A percentile compares a stretch with the other conserved stretches of the same genome.
Conservation (phyloP, 2,113 vertebrate genomes). For the Cryptomyrus ogoouensis region DNA sequence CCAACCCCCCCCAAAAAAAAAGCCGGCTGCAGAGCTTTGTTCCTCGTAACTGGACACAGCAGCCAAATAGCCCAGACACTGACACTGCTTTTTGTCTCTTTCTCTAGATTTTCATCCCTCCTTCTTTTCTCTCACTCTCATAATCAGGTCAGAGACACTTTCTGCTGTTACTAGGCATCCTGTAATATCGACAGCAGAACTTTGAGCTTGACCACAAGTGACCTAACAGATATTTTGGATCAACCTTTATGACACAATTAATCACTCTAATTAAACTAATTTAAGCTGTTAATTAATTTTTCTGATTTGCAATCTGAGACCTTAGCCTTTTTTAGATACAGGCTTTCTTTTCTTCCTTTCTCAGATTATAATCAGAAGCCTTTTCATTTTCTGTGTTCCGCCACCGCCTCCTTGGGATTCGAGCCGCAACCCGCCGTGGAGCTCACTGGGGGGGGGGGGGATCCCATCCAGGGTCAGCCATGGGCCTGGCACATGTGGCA, state of each 20-base stretch:
- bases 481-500: neutral
- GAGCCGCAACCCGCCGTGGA: neutral
- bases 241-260: neutral
- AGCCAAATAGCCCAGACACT: neutral
- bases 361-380: neutral
- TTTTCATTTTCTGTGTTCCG: neutral
- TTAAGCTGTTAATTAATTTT: neutral
- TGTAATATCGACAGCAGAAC: neutral
- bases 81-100: neutral
- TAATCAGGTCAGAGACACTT: neutral
- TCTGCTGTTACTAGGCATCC: neutral
- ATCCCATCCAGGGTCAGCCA: neutral
- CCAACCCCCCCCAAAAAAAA: conserved; percentile 30
- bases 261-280: neutral
- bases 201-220: neutral
- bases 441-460: neutral
- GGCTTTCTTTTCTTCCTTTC: neutral
- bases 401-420: neutral
- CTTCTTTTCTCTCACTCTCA: neutral
- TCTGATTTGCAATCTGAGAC: neutral
- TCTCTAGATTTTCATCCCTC: neutral
- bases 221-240: neutral
- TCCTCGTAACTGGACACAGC: conserved; percentile 28
- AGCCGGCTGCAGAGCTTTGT: conserved; percentile 54
- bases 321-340: neutral